Percentiles rank a stretch among this genome's conserved stretches.
Conservation (phyloP, 2,888 invertebrate genomes). For the Palloptera scutellata region DNA sequence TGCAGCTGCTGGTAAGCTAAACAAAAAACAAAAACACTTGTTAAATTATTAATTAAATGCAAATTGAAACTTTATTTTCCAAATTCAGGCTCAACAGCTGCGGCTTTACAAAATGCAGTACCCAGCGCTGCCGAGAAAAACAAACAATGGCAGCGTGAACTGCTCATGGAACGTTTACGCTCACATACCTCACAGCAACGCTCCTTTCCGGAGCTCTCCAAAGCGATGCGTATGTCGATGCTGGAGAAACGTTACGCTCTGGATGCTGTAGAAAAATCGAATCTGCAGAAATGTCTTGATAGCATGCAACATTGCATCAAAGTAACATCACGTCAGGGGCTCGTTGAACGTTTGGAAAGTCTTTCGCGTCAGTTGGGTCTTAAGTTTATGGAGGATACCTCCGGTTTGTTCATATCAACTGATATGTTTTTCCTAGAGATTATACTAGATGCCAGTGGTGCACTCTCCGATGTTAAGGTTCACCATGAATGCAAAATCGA, state of each 20-base stretch:
- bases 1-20: no score
- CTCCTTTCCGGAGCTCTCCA: conserved; percentile 84
- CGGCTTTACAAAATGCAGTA: conserved; percentile 27
- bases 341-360: conserved; percentile 91
- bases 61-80: no score
- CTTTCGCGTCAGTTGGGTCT: conserved; percentile 89
- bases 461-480: conserved; percentile 87
- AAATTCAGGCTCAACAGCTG: conserved; percentile 14
- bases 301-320: conserved; percentile 93
- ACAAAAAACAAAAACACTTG: no score
- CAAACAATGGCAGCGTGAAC: conserved; percentile 82
- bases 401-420: conserved; percentile 88
- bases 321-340: conserved; percentile 88
- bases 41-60: no score
- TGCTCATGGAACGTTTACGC: conserved; percentile 90
- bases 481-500: conserved; percentile 89
- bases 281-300: conserved; percentile 89
- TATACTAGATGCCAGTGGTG: conserved; percentile 81
- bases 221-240: conserved; percentile 85
- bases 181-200: conserved; percentile 87
- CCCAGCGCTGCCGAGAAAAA: conserved; percentile 67
- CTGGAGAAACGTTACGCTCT: conserved; percentile 89
- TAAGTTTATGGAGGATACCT: conserved; percentile 85
- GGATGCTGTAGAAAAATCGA: conserved; percentile 84
- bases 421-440: conserved; percentile 98